Evolutionary conservation across 2,888 invertebrate species (phyloP), one percentile per base, ranked within the genome.

Genomic region (Chaetoderma sp.): DNA sequence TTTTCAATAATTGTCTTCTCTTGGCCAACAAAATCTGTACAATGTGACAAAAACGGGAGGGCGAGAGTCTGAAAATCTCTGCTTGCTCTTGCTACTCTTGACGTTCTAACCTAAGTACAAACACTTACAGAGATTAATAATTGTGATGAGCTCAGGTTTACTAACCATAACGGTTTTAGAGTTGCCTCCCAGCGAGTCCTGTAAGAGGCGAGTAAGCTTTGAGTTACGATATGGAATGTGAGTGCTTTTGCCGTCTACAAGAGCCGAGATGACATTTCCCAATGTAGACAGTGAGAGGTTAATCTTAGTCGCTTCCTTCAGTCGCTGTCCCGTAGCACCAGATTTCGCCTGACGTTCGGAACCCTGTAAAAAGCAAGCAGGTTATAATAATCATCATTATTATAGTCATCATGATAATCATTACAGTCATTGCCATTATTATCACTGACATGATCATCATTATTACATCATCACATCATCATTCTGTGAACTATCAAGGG

Each of bases 181-280:
- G 88, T 98, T 98, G 0, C 98, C 98, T 1, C 98, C 98, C 1
- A 99, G 89, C 0, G 98, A 98, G 86, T 99, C 98, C 88, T 99
- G 98, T 66, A 99, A 89, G 8, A 86, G 78, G 10, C 86, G 72
- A 0, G 99, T 99, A 33, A 99, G 88, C 87, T 99, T 99, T 0
- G 97, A 97, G 89, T 99, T 98, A 77, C 99, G 90, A 87, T 99
- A 99, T 0, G 99, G 99, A 77, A 99, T 95, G 87, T 99, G 98
- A 0, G 94, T 94, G 77, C 94, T 94, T 88, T 97, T 98, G 49
- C 97, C 96, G 88, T 99, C 98, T 2, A 98, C 98, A 70, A 99
- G 89, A 1, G 99, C 97, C 4, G 98, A 97, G 76, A 99, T 99
- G 1, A 99, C 99, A 88, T 98, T 98, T 28, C 98, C 98, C 60